A percentile compares a stretch with the other conserved stretches of the same genome.
phyloP scores from a whole-genome alignment of 2,888 invertebrate genomes.

The Caenorhabditis afra region DNA sequence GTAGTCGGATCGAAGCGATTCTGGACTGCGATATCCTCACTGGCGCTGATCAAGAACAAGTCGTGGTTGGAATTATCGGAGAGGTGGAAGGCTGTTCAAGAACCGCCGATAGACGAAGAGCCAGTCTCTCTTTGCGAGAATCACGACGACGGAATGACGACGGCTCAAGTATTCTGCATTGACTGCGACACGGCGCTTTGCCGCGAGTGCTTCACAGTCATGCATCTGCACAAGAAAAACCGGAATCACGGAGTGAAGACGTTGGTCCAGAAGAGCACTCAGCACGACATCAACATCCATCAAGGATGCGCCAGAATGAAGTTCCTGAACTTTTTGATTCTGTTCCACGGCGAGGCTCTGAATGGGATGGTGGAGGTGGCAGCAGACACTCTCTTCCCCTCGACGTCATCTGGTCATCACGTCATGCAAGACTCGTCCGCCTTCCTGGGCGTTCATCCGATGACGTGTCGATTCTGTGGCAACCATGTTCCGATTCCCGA shows the following conservation, averaged over 20 bases:
- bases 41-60: conserved; percentile 87
- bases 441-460: conserved; percentile 32
- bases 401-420: conserved; percentile 25
- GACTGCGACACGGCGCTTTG: conserved; percentile 87
- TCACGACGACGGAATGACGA: conserved; percentile 88
- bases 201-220: conserved; percentile 93
- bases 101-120: conserved; percentile 68
- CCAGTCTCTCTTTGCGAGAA: conserved; percentile 87
- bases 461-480: conserved; percentile 68
- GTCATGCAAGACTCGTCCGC: conserved; percentile 37
- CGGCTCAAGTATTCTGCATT: conserved; percentile 87
- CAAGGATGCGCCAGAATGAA: conserved; percentile 95
- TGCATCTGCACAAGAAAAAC: conserved; percentile 92
- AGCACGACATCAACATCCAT: conserved; percentile 91
- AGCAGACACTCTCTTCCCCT: conserved; percentile 82
- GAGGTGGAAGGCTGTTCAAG: conserved; percentile 58
- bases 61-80: conserved; percentile 73
- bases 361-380: conserved; percentile 90
- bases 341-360: conserved; percentile 93
- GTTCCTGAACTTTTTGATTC: conserved; percentile 91
- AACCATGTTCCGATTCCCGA: conserved; percentile 51
- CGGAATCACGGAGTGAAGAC: conserved; percentile 81
- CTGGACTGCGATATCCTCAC: conserved; percentile 93
- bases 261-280: conserved; percentile 42
- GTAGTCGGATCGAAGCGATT: conserved; percentile 70